Conservation (phyloP, 2,797 vertebrate genomes). For the Pseudochromis fuscus region DNA sequence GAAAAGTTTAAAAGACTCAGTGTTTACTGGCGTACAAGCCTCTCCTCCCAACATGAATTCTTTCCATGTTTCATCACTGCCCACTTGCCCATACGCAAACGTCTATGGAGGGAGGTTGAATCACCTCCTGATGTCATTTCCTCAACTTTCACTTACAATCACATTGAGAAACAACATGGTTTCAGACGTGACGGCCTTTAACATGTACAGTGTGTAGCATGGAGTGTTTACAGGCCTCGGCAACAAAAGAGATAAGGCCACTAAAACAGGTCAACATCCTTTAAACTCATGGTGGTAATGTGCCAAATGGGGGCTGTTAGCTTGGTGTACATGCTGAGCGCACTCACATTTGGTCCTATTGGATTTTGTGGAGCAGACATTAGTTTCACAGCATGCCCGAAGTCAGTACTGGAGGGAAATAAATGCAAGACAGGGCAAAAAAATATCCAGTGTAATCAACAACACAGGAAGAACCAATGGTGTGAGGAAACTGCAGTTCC, state of each 20-base stretch:
- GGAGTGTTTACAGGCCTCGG: constrained; percentile 23
- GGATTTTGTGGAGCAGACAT: constrained; percentile 42
- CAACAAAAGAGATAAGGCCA: constrained; percentile 45
- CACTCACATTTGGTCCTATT: constrained; percentile 38
- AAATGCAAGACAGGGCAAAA: background rate
- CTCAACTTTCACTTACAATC: constrained; percentile 75
- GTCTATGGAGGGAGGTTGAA: constrained; percentile 68
- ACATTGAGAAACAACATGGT: constrained; percentile 57
- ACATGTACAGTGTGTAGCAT: background rate
- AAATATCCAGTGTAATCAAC: constrained; percentile 32
- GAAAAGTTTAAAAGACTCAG: constrained; percentile 62
- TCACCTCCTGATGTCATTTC: constrained; percentile 82
- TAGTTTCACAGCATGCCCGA: constrained; percentile 39
- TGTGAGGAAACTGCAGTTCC: constrained; percentile 35
- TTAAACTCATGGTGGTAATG: constrained; percentile 37
- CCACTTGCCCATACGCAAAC: constrained; percentile 67
- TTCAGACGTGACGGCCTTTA: constrained; percentile 42
- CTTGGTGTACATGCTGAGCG: constrained; percentile 32
- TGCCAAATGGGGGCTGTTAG: constrained; percentile 20
- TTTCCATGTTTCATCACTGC: constrained; percentile 85
- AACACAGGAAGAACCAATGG: constrained; percentile 23
- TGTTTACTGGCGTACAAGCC: constrained; percentile 78
- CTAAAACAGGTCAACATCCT: constrained; percentile 24
- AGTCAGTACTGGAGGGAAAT: constrained; percentile 31
- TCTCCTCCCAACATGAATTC: constrained; percentile 83